Conservation (phyloP, 1,140 invertebrate genomes). For the Lethocerus indicus region DNA sequence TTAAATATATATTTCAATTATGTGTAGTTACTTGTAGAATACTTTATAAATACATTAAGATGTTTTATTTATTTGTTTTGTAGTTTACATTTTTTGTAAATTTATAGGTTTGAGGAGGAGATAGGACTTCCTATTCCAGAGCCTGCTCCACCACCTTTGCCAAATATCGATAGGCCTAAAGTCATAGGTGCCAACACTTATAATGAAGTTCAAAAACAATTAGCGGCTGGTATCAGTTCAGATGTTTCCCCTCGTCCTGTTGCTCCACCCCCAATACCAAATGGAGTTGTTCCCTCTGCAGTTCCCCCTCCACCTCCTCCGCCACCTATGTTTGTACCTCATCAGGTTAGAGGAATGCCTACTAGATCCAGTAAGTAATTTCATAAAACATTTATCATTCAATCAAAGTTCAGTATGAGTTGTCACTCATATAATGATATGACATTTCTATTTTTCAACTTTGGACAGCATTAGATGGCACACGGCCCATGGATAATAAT, state of each 20-base stretch:
- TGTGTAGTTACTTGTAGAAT: no score
- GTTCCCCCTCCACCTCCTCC: slow-evolving; percentile 25
- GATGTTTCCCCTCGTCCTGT: slow-evolving; percentile 30
- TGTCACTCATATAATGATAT: slow-evolving; percentile 1
- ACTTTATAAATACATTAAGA: no score
- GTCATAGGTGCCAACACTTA: slow-evolving; percentile 16
- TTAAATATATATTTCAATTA: no score
- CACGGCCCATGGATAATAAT: no score
- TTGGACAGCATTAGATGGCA: no score
- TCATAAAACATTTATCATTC: neutral
- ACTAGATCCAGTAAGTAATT: slow-evolving; percentile 7
- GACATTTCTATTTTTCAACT: slow-evolving; percentile 8
- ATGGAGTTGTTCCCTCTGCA: slow-evolving; percentile 34
- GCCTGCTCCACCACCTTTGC: slow-evolving; percentile 1
- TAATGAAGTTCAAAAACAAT: slow-evolving; percentile 13
- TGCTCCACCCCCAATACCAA: slow-evolving; percentile 27
- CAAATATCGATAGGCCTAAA: slow-evolving; percentile 3
- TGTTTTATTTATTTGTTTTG: no score
- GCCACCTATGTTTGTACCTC: slow-evolving; percentile 13
- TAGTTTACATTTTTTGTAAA: neutral
- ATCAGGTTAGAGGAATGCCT: slow-evolving; percentile 9
- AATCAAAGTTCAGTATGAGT: neutral
- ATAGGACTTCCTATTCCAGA: slow-evolving; percentile 18
- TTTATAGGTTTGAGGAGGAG: slow-evolving; percentile 21
- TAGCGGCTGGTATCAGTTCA: neutral